phyloP scores from a whole-genome alignment of 2,113 vertebrate genomes.

The Steatornis caripensis region DNA sequence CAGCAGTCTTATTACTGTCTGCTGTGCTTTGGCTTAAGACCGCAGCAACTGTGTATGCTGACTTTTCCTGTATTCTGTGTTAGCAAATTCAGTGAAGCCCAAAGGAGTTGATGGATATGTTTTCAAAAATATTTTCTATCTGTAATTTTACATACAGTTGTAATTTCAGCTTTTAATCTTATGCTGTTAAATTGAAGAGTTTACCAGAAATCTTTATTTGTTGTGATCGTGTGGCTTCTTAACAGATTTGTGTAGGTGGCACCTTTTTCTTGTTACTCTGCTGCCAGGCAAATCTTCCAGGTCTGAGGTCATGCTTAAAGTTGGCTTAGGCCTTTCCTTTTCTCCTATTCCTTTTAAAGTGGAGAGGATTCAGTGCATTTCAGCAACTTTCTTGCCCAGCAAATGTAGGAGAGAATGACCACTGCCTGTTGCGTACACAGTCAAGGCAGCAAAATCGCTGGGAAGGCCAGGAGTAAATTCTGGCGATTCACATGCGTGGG shows the following conservation, averaged over 20 bases:
- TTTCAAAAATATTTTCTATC: not conserved
- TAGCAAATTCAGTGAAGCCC: not conserved
- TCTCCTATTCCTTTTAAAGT: not conserved
- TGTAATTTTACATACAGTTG: not conserved
- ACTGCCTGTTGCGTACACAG: not conserved
- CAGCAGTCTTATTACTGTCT: not conserved
- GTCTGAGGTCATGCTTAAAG: fast-evolving
- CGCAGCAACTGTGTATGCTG: not conserved
- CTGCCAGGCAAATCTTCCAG: not conserved
- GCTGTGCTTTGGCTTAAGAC: not conserved
- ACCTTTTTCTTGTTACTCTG: not conserved
- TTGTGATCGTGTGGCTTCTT: not conserved
- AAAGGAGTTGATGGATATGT: not conserved
- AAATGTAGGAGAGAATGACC: fast-evolving
- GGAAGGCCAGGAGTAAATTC: not conserved
- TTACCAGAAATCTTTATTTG: not conserved
- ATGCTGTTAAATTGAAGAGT: not conserved
- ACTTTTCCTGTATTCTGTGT: not conserved
- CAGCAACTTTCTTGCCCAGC: not conserved
- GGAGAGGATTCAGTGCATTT: not conserved
- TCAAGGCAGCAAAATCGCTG: not conserved
- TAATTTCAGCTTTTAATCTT: not conserved
- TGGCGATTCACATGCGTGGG: fast-evolving
- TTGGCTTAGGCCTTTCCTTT: not conserved
- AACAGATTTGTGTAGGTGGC: not conserved